Evolutionary conservation across 2,888 invertebrate genomes (phyloP), one percentile per base, ranked within the genome.

Genomic region (Drosophila koepferae): DNA sequence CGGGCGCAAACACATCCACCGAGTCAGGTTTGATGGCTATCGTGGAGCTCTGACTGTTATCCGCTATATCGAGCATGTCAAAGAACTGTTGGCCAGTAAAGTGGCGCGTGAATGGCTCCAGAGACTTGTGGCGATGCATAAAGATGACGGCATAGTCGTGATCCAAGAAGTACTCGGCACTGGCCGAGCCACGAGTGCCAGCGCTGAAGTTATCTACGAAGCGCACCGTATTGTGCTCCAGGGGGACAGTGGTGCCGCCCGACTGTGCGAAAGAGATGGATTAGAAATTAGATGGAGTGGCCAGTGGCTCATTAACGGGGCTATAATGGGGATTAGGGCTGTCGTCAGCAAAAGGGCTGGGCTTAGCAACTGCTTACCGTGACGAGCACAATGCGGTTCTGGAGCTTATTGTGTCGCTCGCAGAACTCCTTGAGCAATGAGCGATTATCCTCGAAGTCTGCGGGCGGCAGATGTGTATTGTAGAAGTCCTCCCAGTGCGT

Each of bases 151-250:
- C 96, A 93, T 99, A 99, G 46, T 95, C 96, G 77, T 95, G 94
- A 80, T 97, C 96, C 46, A 99, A 94, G 94, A 99, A 99, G 92
- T 98, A 97, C 94, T 99, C 99, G 0, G 99, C 96, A 0, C 99
- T 99, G 0, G 98, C 96, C 0, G 99, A 96, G 28, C 99, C 99
- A 78, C 99, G 95, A 0, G 97, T 98, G 53, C 99, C 99, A 20
- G 98, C 97, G 93, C 99, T 99, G 93, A 99, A 99, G 94, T 99
- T 99, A 93, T 99, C 99, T 63, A 99, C 98, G 93, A 98, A 99
- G 59, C 99, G 95, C 1, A 99, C 99, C 0, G 99, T 99, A 92
- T 98, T 98, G 92, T 98, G 98, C 92, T 99, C 99, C 64, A 99
- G 93, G 0, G 99, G 99, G 7, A 99, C 98, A 43, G 98, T 98